Evolutionary conservation across 2,797 vertebrate genomes (phyloP).

Genomic region (Propithecus perrieri): DNA sequence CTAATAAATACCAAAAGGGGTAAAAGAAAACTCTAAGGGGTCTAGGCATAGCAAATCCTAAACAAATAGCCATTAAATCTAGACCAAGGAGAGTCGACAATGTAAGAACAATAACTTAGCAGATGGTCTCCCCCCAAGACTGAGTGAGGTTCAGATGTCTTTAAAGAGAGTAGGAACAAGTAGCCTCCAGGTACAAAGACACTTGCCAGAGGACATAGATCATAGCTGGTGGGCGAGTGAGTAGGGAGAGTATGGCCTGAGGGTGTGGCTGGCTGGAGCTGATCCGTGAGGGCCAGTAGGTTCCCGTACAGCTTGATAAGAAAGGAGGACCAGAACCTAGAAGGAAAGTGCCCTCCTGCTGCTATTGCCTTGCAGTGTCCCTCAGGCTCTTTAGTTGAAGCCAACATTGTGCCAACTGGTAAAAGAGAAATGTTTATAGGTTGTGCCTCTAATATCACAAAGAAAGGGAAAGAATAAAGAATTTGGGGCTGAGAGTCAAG

Average conservation of each 20-base stretch:
- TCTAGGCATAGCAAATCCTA: background rate
- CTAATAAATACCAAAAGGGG: background rate
- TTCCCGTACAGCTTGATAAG: background rate
- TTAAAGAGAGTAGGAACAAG: background rate
- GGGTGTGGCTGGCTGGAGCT: background rate
- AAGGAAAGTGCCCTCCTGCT: background rate
- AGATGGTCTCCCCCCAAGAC: background rate
- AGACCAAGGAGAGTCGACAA: background rate
- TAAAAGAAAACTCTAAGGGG: background rate
- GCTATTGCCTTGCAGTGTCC: background rate
- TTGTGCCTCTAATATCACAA: background rate
- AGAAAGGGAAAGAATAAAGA: background rate
- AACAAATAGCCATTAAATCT: background rate
- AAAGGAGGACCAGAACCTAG: background rate
- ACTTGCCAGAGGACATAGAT: background rate
- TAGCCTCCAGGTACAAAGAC: background rate
- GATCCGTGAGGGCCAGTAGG: background rate
- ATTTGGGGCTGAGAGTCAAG: background rate
- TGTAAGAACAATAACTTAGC: background rate
- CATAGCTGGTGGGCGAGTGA: background rate
- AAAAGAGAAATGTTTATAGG: background rate
- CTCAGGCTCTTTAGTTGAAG: background rate
- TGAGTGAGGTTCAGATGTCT: background rate
- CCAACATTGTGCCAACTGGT: background rate
- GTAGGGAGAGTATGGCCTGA: background rate